Conservation (phyloP, 1,140 invertebrate genomes). For the Gryllus bimaculatus region DNA sequence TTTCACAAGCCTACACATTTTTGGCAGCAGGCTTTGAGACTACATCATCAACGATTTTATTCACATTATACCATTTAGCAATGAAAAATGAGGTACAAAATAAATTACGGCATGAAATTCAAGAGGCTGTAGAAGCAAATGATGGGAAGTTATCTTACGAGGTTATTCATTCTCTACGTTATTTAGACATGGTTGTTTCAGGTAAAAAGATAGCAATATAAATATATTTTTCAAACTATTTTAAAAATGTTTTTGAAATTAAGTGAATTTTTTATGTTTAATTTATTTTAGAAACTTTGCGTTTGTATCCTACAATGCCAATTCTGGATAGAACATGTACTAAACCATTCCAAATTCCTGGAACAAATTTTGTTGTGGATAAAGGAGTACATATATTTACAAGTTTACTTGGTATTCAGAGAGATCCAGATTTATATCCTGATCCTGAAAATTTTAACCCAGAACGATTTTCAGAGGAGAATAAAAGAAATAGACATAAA, state of each 20-base stretch:
- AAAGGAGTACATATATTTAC: slow-evolving; percentile 28
- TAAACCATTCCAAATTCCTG: slow-evolving; percentile 30
- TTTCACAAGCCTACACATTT: not conserved
- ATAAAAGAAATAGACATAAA: not conserved
- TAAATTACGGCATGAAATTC: not conserved
- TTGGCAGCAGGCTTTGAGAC: not conserved
- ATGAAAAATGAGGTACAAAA: not conserved
- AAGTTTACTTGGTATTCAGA: slow-evolving; percentile 9
- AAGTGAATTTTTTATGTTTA: not conserved
- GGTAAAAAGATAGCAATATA: not conserved
- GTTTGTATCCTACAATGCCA: slow-evolving; percentile 47
- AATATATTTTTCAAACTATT: not conserved
- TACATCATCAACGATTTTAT: not conserved
- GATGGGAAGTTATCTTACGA: not conserved
- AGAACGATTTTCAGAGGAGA: slow-evolving; percentile 8
- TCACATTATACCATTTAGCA: not conserved
- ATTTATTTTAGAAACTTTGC: slow-evolving; percentile 35
- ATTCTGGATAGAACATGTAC: slow-evolving; percentile 38
- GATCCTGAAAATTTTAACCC: slow-evolving; percentile 11
- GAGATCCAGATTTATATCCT: slow-evolving; percentile 4
- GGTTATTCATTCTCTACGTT: not conserved
- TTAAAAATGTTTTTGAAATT: no score
- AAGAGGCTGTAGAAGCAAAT: not conserved
- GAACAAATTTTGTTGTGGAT: slow-evolving; percentile 21
- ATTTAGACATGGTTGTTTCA: not conserved